phyloP scores from a whole-genome alignment of 2,113 vertebrate genomes.

The Ochotona curzoniae region DNA sequence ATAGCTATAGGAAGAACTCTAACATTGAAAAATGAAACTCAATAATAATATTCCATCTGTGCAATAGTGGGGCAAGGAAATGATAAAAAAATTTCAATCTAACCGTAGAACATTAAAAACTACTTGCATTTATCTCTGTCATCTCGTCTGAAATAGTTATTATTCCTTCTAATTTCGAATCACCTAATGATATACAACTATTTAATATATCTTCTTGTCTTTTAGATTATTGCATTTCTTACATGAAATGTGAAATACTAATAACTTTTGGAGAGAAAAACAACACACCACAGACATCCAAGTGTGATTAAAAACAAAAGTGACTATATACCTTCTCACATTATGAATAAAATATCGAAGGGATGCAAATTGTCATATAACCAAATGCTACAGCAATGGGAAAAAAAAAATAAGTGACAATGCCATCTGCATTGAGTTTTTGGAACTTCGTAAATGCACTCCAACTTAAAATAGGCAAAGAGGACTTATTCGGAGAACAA shows the following conservation, averaged over 20 bases:
- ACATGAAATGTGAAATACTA: conserved; percentile 45
- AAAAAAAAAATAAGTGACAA: conserved; percentile 61
- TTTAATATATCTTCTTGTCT: conserved; percentile 65
- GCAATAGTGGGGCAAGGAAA: conserved; percentile 46
- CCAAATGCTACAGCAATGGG: conserved; percentile 57
- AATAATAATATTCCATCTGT: conserved; percentile 60
- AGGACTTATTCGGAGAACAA: neutral
- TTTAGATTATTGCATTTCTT: conserved; percentile 65
- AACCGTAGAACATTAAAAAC: conserved; percentile 60
- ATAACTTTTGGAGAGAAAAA: conserved; percentile 52
- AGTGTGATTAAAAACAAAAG: conserved; percentile 43
- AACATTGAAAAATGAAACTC: conserved; percentile 75
- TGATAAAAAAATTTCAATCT: conserved; percentile 62
- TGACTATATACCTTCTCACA: conserved; percentile 36
- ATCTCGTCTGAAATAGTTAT: conserved; percentile 76
- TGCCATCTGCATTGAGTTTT: neutral
- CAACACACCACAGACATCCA: conserved; percentile 37
- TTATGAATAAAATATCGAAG: conserved; percentile 49
- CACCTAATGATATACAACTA: conserved; percentile 70
- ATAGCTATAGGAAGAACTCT: conserved; percentile 51
- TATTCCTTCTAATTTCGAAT: conserved; percentile 67
- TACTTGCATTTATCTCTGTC: conserved; percentile 63
- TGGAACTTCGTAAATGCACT: neutral
- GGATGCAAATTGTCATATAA: conserved; percentile 48
- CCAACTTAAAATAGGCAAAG: conserved; percentile 30